Evolutionary conservation across 2,888 invertebrate species (phyloP), one percentile per base, ranked within the genome.

Genomic region (Polyommatus icarus): DNA sequence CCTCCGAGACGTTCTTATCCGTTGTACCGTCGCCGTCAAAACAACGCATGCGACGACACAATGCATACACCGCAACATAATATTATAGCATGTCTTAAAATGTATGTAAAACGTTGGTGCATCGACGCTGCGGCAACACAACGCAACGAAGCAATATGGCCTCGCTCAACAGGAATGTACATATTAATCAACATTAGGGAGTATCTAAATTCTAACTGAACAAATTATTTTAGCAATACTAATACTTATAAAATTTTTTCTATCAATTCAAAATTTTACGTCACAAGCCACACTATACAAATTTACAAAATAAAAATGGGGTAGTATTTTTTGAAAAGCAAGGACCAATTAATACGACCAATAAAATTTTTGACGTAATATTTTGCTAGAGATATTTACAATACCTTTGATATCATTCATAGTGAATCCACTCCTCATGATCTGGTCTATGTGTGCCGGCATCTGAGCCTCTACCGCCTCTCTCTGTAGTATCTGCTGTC

Each of bases 381-480:
- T 61, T 61, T 20, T 24, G 24, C 2, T 12, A 61, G 20, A 61
- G 61, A 20, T 61, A 4, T 24, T 10, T 59, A 59, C 61, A 8
- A 61, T 85, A 96, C 97, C 98, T 95, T 98, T 98, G 79, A 98
- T 98, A 84, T 98, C 98, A 82, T 96, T 98, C 96, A 98, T 98
- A 54, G 98, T 98, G 89, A 98, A 98, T 0, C 96, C 96, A 83
- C 98, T 97, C 84, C 97, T 96, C 95, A 98, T 97, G 81, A 98
- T 98, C 86, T 98, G 98, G 87, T 98, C 98, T 83, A 98, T 96
- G 83, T 98, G 98, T 0, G 96, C 97, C 0, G 96, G 96, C 82
- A 96, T 96, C 76, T 95, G 95, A 10, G 95, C 90, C 81, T 95
- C 94, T 3, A 96, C 96, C 0, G 96, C 96, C 84, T 98, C 98